Evolutionary conservation across 2,888 invertebrate genomes (phyloP), one percentile per base, ranked within the genome.

Genomic region (Acanthosepion esculentum): DNA sequence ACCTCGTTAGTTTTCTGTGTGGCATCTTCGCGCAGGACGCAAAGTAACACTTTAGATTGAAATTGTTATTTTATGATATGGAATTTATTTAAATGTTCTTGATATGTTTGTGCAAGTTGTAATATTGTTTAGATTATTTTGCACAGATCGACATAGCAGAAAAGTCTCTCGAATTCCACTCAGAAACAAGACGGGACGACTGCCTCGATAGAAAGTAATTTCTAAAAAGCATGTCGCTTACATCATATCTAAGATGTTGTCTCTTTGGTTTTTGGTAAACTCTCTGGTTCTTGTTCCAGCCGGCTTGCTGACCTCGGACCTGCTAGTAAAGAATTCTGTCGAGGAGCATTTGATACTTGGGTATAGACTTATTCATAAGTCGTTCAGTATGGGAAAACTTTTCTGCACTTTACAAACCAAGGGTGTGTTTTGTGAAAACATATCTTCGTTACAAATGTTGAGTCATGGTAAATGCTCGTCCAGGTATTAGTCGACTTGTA

Each of bases 81-180:
- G 78, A 78, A 78, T 78, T 78, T 78, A 78, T 78, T 78, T 78
- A 78, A 78, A 78, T 78, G 78, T 78, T 78, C 78, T 33, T 78
- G 78, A 78, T n/a, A 78, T 78, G 78, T 78, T 78, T 78, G n/a
- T 78, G n/a, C 78, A 78, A 78, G 78, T 78, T 78, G 78, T n/a
- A 78, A 78, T 78, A 78, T 78, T 78, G n/a, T 78, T 78, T 78
- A 33, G 78, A 78, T 78, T 78, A 33, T 12, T 78, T 4, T n/a
- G 78, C n/a, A 15, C 8, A 78, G 78, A 78, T 78, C 33, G n/a
- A n/a, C 15, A 10, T 78, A n/a, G n/a, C 78, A 78, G n/a, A 33
- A 15, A n/a, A 3, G 78, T 78, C n/a, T 33, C 78, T 78, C n/a
- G 78, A 3, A 78, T 78, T 78, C 78, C n/a, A 78, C 78, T 33